phyloP scores from a whole-genome alignment of 2,797 vertebrate species.

The Sebastes taczanowskii region DNA sequence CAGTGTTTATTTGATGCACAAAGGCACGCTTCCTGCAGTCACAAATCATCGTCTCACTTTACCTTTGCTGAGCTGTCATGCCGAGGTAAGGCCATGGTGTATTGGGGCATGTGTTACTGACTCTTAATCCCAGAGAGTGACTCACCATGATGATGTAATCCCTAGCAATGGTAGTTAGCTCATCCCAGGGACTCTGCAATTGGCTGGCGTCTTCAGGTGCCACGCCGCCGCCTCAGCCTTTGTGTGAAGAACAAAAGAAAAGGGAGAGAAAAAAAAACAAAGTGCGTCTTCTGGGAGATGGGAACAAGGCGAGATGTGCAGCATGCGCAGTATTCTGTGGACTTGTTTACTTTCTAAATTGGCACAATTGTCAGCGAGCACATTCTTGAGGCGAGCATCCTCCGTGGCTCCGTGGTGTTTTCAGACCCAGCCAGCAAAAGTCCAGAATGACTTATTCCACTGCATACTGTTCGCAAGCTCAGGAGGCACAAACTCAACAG shows the following conservation, averaged over 20 bases:
- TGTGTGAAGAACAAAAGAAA: conserved; percentile 36
- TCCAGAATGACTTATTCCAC: conserved; percentile 33
- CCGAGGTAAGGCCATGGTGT: conserved; percentile 27
- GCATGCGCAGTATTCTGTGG: conserved; percentile 38
- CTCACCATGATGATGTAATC: conserved; percentile 80
- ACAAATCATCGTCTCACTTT: not conserved
- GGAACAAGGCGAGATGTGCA: conserved; percentile 42
- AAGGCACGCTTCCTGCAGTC: not conserved
- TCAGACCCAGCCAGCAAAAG: conserved; percentile 25
- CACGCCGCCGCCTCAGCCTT: conserved; percentile 28
- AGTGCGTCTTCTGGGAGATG: conserved; percentile 36
- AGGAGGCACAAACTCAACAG: not conserved
- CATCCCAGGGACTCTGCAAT: conserved; percentile 56
- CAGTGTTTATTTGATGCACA: conserved; percentile 6
- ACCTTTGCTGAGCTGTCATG: conserved; percentile 32
- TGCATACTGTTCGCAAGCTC: not conserved
- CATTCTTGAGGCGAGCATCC: conserved; percentile 40
- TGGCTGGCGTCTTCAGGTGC: conserved; percentile 62
- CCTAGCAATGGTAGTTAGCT: conserved; percentile 67
- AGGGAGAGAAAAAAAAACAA: conserved; percentile 8
- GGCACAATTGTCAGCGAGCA: conserved; percentile 37
- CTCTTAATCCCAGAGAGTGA: conserved; percentile 68
- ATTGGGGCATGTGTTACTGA: conserved; percentile 29
- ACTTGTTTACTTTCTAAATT: conserved; percentile 67
- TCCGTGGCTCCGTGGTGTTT: conserved; percentile 16